Conservation (phyloP, 2,888 invertebrate species). For the Schizotus pectinicornis region DNA sequence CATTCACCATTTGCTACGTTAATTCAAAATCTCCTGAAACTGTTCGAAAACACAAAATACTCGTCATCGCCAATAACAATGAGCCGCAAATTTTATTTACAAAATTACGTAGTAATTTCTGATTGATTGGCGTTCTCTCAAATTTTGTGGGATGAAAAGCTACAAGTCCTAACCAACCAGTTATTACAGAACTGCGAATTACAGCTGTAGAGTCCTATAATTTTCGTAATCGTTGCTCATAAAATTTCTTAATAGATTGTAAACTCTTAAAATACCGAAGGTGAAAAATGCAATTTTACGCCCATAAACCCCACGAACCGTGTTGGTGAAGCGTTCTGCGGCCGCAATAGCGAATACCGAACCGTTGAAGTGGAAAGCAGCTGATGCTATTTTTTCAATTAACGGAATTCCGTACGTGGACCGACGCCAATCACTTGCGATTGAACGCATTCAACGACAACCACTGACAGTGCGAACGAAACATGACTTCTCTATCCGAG, state of each 20-base stretch:
- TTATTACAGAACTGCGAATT: no score
- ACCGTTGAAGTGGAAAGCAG: slow-evolving; percentile 32
- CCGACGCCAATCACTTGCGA: slow-evolving; percentile 34
- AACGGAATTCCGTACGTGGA: slow-evolving; percentile 34
- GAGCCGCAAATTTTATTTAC: no score
- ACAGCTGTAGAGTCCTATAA: slow-evolving; percentile 12
- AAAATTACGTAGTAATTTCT: no score
- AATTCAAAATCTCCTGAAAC: no score
- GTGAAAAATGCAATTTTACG: slow-evolving; percentile 33
- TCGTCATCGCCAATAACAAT: no score
- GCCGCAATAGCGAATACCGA: slow-evolving; percentile 29
- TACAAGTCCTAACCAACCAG: no score
- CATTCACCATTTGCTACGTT: no score
- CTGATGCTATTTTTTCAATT: slow-evolving; percentile 38
- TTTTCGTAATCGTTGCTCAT: slow-evolving; percentile 28
- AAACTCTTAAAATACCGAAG: slow-evolving; percentile 31
- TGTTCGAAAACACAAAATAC: no score
- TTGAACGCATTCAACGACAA: slow-evolving; percentile 29
- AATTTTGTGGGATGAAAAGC: no score
- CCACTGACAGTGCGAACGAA: slow-evolving; percentile 8
- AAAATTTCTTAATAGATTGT: slow-evolving; percentile 33
- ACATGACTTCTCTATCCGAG: slow-evolving; percentile 28
- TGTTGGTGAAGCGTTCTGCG: slow-evolving; percentile 14
- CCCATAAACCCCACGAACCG: slow-evolving; percentile 28
- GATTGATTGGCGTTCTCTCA: no score